Base-by-base conservation (phyloP, 2,888 invertebrate genomes). In the Morinoia aosen region DNA sequence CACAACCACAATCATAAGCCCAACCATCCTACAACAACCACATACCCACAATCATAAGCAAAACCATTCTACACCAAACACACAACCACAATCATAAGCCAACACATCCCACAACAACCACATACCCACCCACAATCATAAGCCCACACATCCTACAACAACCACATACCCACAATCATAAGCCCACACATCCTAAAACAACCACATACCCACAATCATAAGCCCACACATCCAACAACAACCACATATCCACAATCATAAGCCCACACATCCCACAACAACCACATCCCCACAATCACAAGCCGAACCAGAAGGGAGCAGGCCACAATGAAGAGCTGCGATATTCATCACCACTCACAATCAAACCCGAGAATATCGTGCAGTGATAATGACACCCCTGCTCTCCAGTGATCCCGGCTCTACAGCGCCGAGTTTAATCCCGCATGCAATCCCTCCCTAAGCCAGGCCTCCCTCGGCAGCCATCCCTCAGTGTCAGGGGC, bases 361-460 rank as follows among this genome's bases (percentile, higher is more conserved):
- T 40, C 40, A 90, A 90, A 48, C 90, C 16, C 40, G 39, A 40
- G 40, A 39, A 90, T 48, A 48, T 90, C 90, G 39, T 19, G 90
- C 90, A 48, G 90, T 48, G 90, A 90, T 90, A 90, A 90, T 48
- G 90, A 90, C 90, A 90, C 40, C 90, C 39, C 14, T 40, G 90
- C 90, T 40, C 39, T 90, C 90, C 19, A 90, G 90, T 90, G 90
- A 90, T 57, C 93, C 57, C 93, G 57, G 93, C 93, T 33, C 57
- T 57, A 33, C 56, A 57, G 93, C 93, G 93, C 19, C 93, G 93
- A 14, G 93, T 93, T 57, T 93, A 93, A 93, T 57, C 93, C 93
- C 56, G 58, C 33, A 19, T 57, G 93, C 57, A 57, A 93, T 57
- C 93, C 93, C 93, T 90, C 90, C 40, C 90, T 10, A 8, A 61